Percentiles rank a stretch among this genome's conserved stretches.
Conservation (phyloP, 2,888 invertebrate genomes). For the Agrotis clavis region DNA sequence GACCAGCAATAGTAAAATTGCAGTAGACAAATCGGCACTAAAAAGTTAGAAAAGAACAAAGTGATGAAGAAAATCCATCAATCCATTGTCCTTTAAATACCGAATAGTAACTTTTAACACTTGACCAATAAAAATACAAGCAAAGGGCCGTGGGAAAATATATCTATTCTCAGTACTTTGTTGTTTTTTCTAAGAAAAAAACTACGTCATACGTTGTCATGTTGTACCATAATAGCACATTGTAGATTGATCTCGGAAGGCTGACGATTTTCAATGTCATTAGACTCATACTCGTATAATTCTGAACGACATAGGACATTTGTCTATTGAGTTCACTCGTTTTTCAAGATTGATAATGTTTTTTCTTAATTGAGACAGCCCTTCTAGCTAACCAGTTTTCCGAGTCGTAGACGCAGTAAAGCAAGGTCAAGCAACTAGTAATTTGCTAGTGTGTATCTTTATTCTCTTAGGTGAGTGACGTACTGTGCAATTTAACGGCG, state of each 20-base stretch:
- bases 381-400: slow-evolving; percentile 26
- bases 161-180: slow-evolving; percentile 70
- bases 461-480: neutral
- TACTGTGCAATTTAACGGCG: neutral
- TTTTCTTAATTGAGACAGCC: slow-evolving; percentile 22
- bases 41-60: neutral
- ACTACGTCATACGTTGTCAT: slow-evolving; percentile 62
- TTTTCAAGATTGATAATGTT: slow-evolving; percentile 16
- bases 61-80: neutral
- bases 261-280: slow-evolving; percentile 60
- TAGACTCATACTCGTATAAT: slow-evolving; percentile 29
- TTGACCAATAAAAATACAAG: slow-evolving; percentile 39
- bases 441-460: slow-evolving; percentile 25
- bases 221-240: slow-evolving; percentile 24
- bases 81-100: slow-evolving; percentile 29
- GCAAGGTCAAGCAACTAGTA: slow-evolving; percentile 42
- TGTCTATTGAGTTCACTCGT: neutral
- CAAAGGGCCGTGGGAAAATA: slow-evolving; percentile 79
- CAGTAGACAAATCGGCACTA: too few species aligned
- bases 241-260: slow-evolving; percentile 37
- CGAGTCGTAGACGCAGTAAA: slow-evolving; percentile 10
- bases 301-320: slow-evolving; percentile 9
- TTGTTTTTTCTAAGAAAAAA: slow-evolving; percentile 72
- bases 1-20: neutral
- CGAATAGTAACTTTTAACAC: slow-evolving; percentile 22